Percentiles rank a stretch among this genome's conserved stretches.
These are phyloP conservation scores for Anoplolepis gracilipes DNA, from an alignment of 1,140 invertebrate species.

Conservation along the genomic window DNA sequence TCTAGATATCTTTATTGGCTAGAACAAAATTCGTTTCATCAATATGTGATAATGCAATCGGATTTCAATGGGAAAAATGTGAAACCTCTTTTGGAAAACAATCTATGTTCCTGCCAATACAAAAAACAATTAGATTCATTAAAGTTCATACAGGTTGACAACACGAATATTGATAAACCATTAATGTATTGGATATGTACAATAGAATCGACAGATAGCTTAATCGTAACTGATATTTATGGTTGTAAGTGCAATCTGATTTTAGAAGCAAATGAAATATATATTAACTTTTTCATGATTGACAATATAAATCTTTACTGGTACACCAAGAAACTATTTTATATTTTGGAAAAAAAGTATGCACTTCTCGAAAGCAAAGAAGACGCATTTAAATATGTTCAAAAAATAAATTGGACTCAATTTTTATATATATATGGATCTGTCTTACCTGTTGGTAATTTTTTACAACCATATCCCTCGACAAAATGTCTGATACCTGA, in stretches of 20 bases:
- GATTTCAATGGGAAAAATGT: constrained; percentile 87
- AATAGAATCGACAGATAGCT: constrained; percentile 86
- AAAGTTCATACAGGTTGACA: constrained; percentile 88
- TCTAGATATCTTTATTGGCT: constrained; percentile 91
- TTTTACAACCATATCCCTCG: constrained; percentile 93
- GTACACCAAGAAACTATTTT: constrained; percentile 87
- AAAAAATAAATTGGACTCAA: constrained; percentile 58
- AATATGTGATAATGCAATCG: constrained; percentile 89
- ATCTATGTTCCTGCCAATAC: constrained; percentile 80
- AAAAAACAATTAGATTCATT: constrained; percentile 84
- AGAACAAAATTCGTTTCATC: constrained; percentile 85
- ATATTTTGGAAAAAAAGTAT: too few species aligned
- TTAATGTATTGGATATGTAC: constrained; percentile 90
- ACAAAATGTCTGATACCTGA: too few species aligned
- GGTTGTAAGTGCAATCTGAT: constrained; percentile 90
- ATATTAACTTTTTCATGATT: constrained; percentile 86
- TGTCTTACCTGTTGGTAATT: constrained; percentile 91
- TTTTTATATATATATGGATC: constrained; percentile 82
- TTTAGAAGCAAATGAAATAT: constrained; percentile 85
- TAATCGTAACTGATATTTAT: constrained; percentile 88
- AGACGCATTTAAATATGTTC: constrained; percentile 62
- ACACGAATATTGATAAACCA: constrained; percentile 86
- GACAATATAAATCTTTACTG: constrained; percentile 91
- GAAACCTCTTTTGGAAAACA: constrained; percentile 87
- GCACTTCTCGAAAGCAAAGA: too few species aligned